phyloP scores from a whole-genome alignment of 2,113 vertebrate species.

The Dasyornis broadbenti region DNA sequence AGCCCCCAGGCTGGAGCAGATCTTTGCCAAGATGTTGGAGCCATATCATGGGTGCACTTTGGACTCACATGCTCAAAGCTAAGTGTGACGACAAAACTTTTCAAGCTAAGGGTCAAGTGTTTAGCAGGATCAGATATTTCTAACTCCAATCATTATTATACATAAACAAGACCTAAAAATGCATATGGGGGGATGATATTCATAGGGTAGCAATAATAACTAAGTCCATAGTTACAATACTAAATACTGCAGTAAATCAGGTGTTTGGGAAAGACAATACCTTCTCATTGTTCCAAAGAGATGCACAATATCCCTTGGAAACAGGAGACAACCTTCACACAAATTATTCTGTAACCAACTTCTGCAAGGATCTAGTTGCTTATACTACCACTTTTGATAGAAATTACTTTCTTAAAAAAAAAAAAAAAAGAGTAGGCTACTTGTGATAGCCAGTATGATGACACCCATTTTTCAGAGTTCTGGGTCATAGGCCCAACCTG shows the following conservation, averaged over 20 bases:
- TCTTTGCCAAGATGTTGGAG: not conserved
- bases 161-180: not conserved
- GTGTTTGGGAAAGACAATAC: not conserved
- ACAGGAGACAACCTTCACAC: not conserved
- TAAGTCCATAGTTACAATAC: not conserved
- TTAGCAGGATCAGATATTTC: not conserved
- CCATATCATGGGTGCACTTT: not conserved
- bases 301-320: not conserved
- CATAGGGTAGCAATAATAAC: not conserved
- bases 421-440: not conserved
- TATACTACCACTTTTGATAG: not conserved
- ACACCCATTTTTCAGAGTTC: not conserved
- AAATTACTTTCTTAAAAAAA: not conserved
- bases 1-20: not conserved
- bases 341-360: not conserved
- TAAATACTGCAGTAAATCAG: not conserved
- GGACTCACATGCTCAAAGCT: not conserved
- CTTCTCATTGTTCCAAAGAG: not conserved
- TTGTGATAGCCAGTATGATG: not conserved
- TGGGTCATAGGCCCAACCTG: not conserved
- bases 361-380: not conserved
- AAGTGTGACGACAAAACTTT: not conserved
- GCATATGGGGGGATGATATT: accelerated
- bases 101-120: not conserved
- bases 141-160: not conserved